Conservation (phyloP, 2,888 invertebrate species). For the Tachina grossa region DNA sequence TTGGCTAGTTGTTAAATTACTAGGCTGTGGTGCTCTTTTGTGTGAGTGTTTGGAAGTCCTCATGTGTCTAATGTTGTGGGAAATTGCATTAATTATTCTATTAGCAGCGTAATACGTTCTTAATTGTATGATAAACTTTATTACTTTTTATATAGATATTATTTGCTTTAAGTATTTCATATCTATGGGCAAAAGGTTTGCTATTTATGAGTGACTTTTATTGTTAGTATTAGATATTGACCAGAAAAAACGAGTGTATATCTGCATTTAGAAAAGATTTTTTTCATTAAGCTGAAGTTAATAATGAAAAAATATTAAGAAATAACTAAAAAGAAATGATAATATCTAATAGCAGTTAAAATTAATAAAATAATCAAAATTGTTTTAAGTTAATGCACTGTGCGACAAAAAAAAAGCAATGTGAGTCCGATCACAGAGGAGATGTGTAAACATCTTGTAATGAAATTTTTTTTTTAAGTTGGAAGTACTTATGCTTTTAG, state of each 20-base stretch:
- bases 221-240: constrained; percentile 22
- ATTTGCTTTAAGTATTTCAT: constrained; percentile 59
- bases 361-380: neutral
- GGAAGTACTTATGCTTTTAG: too few species aligned
- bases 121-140: constrained; percentile 83
- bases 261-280: too few species aligned
- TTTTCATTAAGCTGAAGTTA: too few species aligned
- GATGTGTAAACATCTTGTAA: too few species aligned
- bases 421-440: too few species aligned
- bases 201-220: constrained; percentile 55
- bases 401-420: too few species aligned
- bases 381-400: neutral
- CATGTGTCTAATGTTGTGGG: constrained; percentile 82
- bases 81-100: constrained; percentile 84
- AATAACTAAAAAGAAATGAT: neutral
- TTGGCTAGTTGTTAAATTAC: constrained; percentile 26
- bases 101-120: constrained; percentile 83
- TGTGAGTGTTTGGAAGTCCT: constrained; percentile 68
- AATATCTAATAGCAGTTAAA: too few species aligned
- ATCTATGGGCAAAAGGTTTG: constrained; percentile 34
- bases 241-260: neutral
- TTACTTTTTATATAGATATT: constrained; percentile 77
- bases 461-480: too few species aligned
- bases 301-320: neutral
- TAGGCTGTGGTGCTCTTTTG: constrained; percentile 65